These are phyloP conservation scores for Wasmannia auropunctata DNA, from an alignment of 1,140 invertebrate species.

Conservation along the genomic window DNA sequence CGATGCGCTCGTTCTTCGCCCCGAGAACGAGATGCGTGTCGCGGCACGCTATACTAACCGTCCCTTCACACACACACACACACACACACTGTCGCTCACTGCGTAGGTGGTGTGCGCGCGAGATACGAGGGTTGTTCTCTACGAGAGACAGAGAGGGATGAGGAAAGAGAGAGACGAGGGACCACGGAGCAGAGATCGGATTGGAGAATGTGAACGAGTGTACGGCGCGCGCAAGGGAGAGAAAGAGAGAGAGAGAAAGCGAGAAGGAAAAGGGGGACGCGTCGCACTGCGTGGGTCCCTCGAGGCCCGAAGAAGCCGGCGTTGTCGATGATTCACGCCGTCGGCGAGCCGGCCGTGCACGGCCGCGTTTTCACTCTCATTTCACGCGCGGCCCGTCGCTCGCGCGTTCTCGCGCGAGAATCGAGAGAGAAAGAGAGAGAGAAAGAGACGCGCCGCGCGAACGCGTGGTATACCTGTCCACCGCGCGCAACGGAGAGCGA, in stretches of 20 bases:
- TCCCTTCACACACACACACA: slow-evolving; percentile 1
- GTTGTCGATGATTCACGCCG: slow-evolving; percentile 77
- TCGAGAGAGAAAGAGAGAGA: neutral
- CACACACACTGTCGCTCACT: neutral
- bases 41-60: slow-evolving; percentile 9
- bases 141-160: neutral
- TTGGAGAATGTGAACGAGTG: neutral
- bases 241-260: too few relatives aligned
- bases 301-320: slow-evolving; percentile 56
- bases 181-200: slow-evolving; percentile 40
- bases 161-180: slow-evolving; percentile 36
- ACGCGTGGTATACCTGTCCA: neutral
- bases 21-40: slow-evolving; percentile 9
- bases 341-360: slow-evolving; percentile 68
- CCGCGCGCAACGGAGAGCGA: neutral
- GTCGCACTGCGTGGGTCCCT: slow-evolving; percentile 64
- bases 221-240: neutral
- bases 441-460: neutral
- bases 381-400: slow-evolving; percentile 67
- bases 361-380: slow-evolving; percentile 73
- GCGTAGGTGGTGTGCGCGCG: neutral
- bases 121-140: neutral
- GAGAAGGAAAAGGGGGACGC: slow-evolving; percentile 55
- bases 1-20: neutral
- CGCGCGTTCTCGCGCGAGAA: too few relatives aligned